phyloP scores from a whole-genome alignment of 2,797 vertebrate genomes.

The Muscicapa striata region DNA sequence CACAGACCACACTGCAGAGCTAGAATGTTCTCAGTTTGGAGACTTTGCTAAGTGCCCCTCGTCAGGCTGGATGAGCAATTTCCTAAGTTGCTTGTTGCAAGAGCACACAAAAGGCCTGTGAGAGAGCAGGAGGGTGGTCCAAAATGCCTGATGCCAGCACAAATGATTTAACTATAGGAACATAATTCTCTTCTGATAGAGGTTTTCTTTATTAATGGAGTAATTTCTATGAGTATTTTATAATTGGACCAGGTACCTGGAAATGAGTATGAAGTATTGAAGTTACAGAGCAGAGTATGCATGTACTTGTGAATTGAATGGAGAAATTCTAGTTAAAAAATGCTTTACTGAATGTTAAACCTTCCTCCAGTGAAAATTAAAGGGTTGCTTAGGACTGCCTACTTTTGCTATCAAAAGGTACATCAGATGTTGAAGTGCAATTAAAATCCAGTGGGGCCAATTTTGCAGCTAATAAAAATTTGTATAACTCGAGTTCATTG shows the following conservation, averaged over 20 bases:
- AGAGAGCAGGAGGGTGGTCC: not conserved
- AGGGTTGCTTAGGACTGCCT: not conserved
- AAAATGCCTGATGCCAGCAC: not conserved
- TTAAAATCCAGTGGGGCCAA: slow-evolving; percentile 1
- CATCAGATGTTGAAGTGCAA: slow-evolving; percentile 3
- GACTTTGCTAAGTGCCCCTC: fast-evolving
- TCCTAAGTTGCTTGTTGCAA: not conserved
- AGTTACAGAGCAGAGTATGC: not conserved
- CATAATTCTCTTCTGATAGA: not conserved
- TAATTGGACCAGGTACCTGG: not conserved
- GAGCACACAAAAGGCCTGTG: not conserved
- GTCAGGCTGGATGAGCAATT: not conserved
- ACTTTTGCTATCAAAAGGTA: slow-evolving; percentile 13
- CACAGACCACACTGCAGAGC: not conserved
- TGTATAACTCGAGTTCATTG: not conserved
- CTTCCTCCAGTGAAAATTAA: slow-evolving; percentile 19
- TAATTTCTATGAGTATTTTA: not conserved
- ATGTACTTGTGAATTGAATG: not conserved
- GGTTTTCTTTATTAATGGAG: not conserved
- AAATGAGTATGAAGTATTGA: slow-evolving; percentile 2
- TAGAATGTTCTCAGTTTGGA: fast-evolving
- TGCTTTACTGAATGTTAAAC: not conserved
- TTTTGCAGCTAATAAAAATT: slow-evolving; percentile 9
- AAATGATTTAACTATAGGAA: not conserved
- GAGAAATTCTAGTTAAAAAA: slow-evolving; percentile 7